These are phyloP conservation scores for Parazoanthus darwini DNA, from an alignment of 92 coral and sea anemone genomes.

Conservation along the genomic window DNA sequence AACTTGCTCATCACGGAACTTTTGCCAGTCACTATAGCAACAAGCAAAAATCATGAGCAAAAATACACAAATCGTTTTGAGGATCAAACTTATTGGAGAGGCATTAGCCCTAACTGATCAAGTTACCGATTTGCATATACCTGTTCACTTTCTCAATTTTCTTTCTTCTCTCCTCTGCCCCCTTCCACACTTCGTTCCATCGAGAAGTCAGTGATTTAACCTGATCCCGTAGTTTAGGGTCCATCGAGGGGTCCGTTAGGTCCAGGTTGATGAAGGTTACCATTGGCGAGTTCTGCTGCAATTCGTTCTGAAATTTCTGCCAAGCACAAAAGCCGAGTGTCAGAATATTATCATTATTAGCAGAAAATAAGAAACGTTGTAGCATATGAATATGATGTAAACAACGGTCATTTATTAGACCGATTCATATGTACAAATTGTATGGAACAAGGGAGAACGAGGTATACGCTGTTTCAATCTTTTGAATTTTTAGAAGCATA, in stretches of 20 bases:
- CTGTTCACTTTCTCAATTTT: conserved; percentile 50
- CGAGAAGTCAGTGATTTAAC: conserved; percentile 59
- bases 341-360: too few relatives aligned
- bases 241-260: conserved; percentile 62
- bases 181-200: conserved; percentile 73
- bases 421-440: too few relatives aligned
- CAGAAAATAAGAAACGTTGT: too few relatives aligned
- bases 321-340: background rate
- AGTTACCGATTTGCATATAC: background rate
- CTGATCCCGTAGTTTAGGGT: conserved; percentile 57
- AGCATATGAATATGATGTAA: too few relatives aligned
- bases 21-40: conserved; percentile 64
- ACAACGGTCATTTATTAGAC: too few relatives aligned
- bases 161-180: conserved; percentile 78
- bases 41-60: background rate
- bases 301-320: conserved; percentile 71
- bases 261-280: conserved; percentile 56
- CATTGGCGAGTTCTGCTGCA: conserved; percentile 64
- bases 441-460: too few relatives aligned
- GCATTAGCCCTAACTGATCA: too few relatives aligned
- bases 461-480: too few relatives aligned
- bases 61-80: too few relatives aligned
- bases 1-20: conserved; percentile 81
- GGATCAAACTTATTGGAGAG: too few relatives aligned
- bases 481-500: too few relatives aligned